Base-by-base conservation (phyloP, 2,797 vertebrate genomes). In the Danio tinwini region DNA sequence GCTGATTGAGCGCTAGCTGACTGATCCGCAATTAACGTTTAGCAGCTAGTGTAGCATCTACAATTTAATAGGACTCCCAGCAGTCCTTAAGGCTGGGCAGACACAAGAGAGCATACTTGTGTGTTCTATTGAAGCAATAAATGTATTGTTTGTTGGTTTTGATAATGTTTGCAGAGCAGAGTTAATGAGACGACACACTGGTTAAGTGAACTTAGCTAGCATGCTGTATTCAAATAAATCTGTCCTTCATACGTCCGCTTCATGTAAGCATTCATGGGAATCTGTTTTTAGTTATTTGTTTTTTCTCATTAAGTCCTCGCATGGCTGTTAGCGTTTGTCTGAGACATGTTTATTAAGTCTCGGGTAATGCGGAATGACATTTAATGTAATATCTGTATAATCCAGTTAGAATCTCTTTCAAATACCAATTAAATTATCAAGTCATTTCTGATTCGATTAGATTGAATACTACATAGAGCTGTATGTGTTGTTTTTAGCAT, bases 1-100 rank as follows among this genome's bases (percentile, higher is more conserved):
- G 4, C 59, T 55, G 78, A 53, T 49, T 73, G 78, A 80, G 61
- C n/a, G 1, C 59, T 65, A 65, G 21, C 42, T 40, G 29, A 65
- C 69, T 80, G 78, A 73, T 73, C 59, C 2, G n/a, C 69, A 73
- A 80, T 79, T 73, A 80, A 58, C 0, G 61, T 73, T 73, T 73
- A 80, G 47, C 84, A 83, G 77, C 84, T 76, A 61, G 58, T 42
- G 13, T 39, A 72, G 44, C 77, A 62, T 77, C 86, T 82, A 86
- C 70, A 82, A 13, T 76, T 78, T 21, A 37, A 11, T 39, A 55
- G 14, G 70, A 49, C 59, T 72, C 50, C 59, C 21, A 37, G 77
- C 45, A 50, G 7, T 19, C 59, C 59, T 21, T 55, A 8, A 64
- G 69, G 50, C 42, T 64, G 17, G 56, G 40, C 42, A 29, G 21